Evolutionary conservation across 2,888 invertebrate species (phyloP), one percentile per base, ranked within the genome.

Genomic region (Callosobruchus maculatus): DNA sequence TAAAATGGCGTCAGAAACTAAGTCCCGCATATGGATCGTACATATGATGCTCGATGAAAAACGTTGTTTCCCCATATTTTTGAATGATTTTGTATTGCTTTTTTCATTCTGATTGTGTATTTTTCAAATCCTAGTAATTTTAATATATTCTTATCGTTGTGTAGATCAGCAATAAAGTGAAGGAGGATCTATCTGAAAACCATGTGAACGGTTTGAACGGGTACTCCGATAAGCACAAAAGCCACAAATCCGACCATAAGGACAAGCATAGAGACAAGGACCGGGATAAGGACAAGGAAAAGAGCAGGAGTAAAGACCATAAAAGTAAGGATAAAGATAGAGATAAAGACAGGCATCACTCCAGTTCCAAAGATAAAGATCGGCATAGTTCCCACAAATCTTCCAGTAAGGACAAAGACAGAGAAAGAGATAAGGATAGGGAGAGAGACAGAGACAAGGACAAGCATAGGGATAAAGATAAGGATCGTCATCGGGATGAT

Each of bases 1-100:
- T 92, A 94, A 94, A 93, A 94, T 94, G 94, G 94, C 94, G 94
- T 92, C 93, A 91, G 90, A 90, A 90, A 90, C 90, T 90, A 91
- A 92, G 91, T 92, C 90, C 91, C 90, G 88, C 87, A 87, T 89
- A 79, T 80, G 21, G 21, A 30, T 21, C 20, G 2, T 21, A 22
- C 22, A 49, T 49, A 49, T 49, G 49, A 49, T 49, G 13, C 49
- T 30, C 49, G 13, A 1, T 18, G 49, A 49, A 49, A 26, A 49
- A 49, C 49, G 49, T 13, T 21, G 70, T 49, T 69, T 72, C 31
- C 49, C 31, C n/a, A 49, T n/a, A 31, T 49, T 72, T 68, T 72
- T 72, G 7, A 69, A 31, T 13, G 21, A 69, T 72, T 31, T 22
- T 21, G 5, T 69, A 49, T 26, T 30, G 18, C 66, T 72, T 21